Percentiles rank a stretch among this genome's conserved stretches.
Conservation (phyloP, 1,140 invertebrate genomes). For the Argopecten irradians region DNA sequence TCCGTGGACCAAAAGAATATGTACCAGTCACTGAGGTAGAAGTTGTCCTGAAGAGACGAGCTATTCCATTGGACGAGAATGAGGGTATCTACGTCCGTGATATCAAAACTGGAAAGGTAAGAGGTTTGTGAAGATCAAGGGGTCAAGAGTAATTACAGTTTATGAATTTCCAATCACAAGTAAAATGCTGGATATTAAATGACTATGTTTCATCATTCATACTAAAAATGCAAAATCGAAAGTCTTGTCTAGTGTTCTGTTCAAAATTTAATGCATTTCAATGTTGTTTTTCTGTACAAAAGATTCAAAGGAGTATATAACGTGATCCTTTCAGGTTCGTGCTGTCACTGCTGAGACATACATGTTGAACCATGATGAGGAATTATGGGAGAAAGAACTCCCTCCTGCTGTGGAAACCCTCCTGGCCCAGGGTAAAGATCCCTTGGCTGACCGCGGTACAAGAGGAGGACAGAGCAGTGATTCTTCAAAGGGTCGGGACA, state of each 20-base stretch:
- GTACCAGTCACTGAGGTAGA: conserved; percentile 80
- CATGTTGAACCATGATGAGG: conserved; percentile 80
- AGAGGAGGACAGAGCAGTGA: conserved; percentile 26
- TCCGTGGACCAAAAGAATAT: conserved; percentile 79
- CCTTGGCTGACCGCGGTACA: conserved; percentile 76
- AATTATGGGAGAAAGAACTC: conserved; percentile 79
- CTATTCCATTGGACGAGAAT: conserved; percentile 80
- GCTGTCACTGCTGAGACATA: conserved; percentile 79
- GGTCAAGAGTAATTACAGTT: not conserved
- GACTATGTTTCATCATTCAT: too few species aligned
- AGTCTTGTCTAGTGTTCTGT: too few species aligned
- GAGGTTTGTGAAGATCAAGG: not conserved
- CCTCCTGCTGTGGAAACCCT: conserved; percentile 77
- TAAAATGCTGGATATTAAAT: too few species aligned
- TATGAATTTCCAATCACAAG: not conserved
- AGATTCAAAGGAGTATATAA: too few species aligned
- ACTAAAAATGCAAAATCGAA: too few species aligned
- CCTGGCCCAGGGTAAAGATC: conserved; percentile 72
- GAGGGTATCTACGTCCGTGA: conserved; percentile 81
- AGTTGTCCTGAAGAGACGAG: conserved; percentile 76
- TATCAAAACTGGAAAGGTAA: conserved; percentile 78
- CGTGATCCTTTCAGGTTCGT: conserved; percentile 74
- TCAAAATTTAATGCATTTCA: too few species aligned
- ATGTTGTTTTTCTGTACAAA: too few species aligned
- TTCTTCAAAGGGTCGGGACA: conserved; percentile 66